Evolutionary conservation across 2,797 vertebrate species (phyloP).

Genomic region (Peromyscus nudipes): DNA sequence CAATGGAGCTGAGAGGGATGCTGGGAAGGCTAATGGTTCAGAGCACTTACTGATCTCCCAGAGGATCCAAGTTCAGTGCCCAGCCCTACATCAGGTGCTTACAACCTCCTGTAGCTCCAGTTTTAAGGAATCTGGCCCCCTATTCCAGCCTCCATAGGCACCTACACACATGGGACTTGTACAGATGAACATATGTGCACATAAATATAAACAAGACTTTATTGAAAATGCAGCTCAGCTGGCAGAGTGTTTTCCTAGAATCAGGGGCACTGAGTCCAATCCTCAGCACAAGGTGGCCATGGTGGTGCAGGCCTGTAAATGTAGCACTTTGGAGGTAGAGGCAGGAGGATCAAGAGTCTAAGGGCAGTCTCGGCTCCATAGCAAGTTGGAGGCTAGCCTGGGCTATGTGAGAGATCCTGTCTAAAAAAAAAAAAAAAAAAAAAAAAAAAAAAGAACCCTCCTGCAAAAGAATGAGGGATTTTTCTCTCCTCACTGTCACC

Average conservation of each 20-base stretch:
- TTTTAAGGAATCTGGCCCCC: not conserved
- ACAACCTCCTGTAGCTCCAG: not conserved
- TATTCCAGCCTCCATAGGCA: not conserved
- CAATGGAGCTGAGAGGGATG: too few species aligned
- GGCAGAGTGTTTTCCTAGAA: not conserved
- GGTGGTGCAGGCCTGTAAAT: not conserved
- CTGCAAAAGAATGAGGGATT: not conserved
- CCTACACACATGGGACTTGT: not conserved
- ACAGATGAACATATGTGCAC: not conserved
- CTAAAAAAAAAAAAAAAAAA: not conserved
- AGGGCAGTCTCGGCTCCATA: not conserved
- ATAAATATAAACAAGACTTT: not conserved
- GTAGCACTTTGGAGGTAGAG: not conserved
- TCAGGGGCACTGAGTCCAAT: not conserved
- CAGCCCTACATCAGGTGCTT: not conserved
- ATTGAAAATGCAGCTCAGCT: not conserved
- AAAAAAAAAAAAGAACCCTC: not conserved
- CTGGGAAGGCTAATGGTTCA: not conserved
- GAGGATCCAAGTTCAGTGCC: not conserved
- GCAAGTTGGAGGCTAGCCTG: not conserved
- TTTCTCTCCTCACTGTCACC: not conserved
- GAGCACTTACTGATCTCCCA: not conserved
- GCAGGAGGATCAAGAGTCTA: not conserved
- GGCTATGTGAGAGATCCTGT: not conserved
- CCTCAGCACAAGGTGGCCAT: too few species aligned